Evolutionary conservation across 2,797 vertebrate genomes (phyloP).

Genomic region (Sebastes melanostomus): DNA sequence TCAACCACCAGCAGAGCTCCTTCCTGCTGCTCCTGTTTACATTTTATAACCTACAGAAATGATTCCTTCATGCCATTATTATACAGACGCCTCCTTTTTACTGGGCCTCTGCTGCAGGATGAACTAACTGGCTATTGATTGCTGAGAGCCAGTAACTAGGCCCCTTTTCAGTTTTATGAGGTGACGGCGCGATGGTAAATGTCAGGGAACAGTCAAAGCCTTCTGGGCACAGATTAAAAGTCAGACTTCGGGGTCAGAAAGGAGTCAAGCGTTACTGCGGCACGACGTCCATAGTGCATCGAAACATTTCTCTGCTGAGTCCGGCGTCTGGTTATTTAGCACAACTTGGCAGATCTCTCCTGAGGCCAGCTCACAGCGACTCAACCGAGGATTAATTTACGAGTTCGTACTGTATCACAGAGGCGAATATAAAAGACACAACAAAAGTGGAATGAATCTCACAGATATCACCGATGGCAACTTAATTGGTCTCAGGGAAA

Average conservation of each 20-base stretch:
- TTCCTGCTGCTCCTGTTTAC: not conserved
- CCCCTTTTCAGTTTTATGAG: constrained; percentile 11
- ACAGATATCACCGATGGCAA: not conserved
- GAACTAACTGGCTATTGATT: constrained; percentile 37
- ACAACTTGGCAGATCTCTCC: not conserved
- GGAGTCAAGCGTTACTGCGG: constrained; percentile 37
- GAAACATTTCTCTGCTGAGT: not conserved
- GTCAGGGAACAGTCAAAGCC: constrained; percentile 71
- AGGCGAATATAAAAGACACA: not conserved
- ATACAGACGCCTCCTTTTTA: not conserved
- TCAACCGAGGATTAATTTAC: not conserved
- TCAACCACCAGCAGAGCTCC: too few relatives aligned
- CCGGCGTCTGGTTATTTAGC: constrained; percentile 13
- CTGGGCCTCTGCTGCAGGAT: constrained; percentile 6
- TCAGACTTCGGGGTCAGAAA: constrained; percentile 34
- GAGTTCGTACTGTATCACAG: not conserved
- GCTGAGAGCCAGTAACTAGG: constrained; percentile 9
- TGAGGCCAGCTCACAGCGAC: not conserved
- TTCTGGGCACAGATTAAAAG: constrained; percentile 50
- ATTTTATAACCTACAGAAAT: not conserved
- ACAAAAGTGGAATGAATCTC: not conserved
- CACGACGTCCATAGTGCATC: not conserved
- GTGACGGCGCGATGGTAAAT: constrained; percentile 49
- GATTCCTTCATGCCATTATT: not conserved
- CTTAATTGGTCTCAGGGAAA: not conserved